These are phyloP conservation scores for Listronotus bonariensis DNA, from an alignment of 1,140 invertebrate genomes.

Conservation along the genomic window DNA sequence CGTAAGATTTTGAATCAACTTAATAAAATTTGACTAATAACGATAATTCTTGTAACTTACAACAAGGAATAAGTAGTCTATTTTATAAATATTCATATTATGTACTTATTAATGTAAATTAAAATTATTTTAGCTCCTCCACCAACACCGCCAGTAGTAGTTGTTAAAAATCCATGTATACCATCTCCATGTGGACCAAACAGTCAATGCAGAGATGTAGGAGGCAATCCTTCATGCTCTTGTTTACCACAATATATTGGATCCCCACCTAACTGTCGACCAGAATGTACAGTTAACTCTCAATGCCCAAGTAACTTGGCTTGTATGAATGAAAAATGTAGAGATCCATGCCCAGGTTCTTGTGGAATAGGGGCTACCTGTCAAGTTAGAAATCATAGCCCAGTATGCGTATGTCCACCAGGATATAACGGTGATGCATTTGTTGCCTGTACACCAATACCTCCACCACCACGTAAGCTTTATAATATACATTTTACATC, in stretches of 20 bases:
- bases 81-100: constrained; percentile 34
- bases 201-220: constrained; percentile 69
- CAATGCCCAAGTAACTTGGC: constrained; percentile 73
- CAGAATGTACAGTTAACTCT: constrained; percentile 73
- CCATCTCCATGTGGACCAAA: constrained; percentile 83
- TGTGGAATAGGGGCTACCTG: constrained; percentile 74
- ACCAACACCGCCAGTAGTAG: constrained; percentile 47
- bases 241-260: constrained; percentile 71
- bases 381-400: constrained; percentile 75
- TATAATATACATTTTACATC: not conserved
- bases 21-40: not conserved
- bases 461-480: constrained; percentile 33
- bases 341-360: constrained; percentile 73
- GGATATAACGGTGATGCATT: constrained; percentile 69
- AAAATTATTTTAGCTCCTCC: constrained; percentile 49
- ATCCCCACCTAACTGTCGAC: constrained; percentile 70
- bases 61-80: constrained; percentile 6
- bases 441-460: constrained; percentile 59
- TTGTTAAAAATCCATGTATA: constrained; percentile 67
- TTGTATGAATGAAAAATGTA: constrained; percentile 74
- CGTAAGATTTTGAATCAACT: constrained; percentile 55
- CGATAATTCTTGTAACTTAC: constrained; percentile 52
- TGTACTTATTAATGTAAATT: too few species aligned
- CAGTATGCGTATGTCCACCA: constrained; percentile 69
- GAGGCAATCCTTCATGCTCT: constrained; percentile 66